Base-by-base conservation (phyloP, 2,888 invertebrate species). In the Tinea semifulvella region DNA sequence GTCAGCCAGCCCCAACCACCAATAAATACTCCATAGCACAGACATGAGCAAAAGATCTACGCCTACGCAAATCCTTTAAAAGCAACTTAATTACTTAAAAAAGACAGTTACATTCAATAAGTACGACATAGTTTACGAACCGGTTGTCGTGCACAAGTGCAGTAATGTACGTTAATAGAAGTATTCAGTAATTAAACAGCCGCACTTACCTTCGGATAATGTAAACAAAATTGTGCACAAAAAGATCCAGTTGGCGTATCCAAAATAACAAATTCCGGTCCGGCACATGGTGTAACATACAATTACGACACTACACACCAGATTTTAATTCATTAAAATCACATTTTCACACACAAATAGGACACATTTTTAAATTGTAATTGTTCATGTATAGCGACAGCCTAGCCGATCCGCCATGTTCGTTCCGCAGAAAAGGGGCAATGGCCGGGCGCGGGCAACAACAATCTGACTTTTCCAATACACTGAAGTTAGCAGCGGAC, bases 221-320 rank as follows among this genome's bases (percentile, higher is more conserved):
- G 81, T 81, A 81, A 81, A 81, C 80, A 81, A 80, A 71, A 72
- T 66, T 56, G 71, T 68, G 56, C 73, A 56, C 70, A 80, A 71
- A 65, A 75, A 76, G 63, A 81, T 77, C 77, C 79, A 80, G 72
- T 75, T 70, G 4, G 17, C 36, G 48, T 68, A 63, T 54, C 74
- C 71, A 58, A 73, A 76, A 57, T 68, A 66, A 60, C 65, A 70
- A 64, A 73, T 68, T 60, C 70, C 74, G 68, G 76, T 76, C 76
- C 79, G 76, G 53, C 71, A 73, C 81, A 80, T 80, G 48, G 54
- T 77, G 60, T 50, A 64, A 65, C 52, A 50, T 72, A 74, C 74
- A 63, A 49, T 49, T 60, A 62, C 53, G 53, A 62, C 76, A 76
- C 74, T 68, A 56, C 63, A 66, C 67, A 56, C 57, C 51, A 66